Evolutionary conservation across 2,113 vertebrate genomes (phyloP), one percentile per base, ranked within the genome.

Genomic region (Hippolais icterina): DNA sequence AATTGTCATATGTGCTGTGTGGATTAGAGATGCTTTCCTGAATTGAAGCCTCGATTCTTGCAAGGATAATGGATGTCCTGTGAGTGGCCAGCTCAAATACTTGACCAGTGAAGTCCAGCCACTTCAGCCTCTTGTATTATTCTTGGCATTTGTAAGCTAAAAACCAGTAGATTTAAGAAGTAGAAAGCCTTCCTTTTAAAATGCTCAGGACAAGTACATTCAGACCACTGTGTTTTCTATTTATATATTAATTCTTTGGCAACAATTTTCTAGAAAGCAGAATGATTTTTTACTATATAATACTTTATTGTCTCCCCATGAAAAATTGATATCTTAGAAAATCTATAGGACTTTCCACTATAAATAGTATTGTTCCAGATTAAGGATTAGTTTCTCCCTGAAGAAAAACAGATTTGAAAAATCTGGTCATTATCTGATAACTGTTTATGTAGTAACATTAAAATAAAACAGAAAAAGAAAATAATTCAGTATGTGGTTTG

Each of bases 181-280:
- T 6, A 83, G 75, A 46, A 41, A 59, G 61, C 64, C 46, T 89
- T 90, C 60, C 68, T 93, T 93, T 90, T 74, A 83, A 92, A 92
- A 97, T 96, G 69, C n/a, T 90, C 83, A 93, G 87, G 96, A 96
- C 95, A 97, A 95, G 91, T 56, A 93, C 64, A 83, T 81, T 92
- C 92, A 96, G 87, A 92, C 39, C 82, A 86, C 85, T 65, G 76
- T 87, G 56, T 61, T 96, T 93, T 89, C 78, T 89, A 89, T 77
- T 87, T 83, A 94, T 57, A 92, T 24, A 94, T 93, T 89, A 92
- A 94, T 84, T 96, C 94, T 96, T 96, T 97, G 97, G 97, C 96
- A 97, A 83, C 84, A 68, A 53, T 87, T 87, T 93, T 86, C 70
- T 92, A 96, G 85, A 91, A 66, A 91, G 83, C 65, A 94, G 75